phyloP scores from a whole-genome alignment of 1,140 invertebrate genomes.

The Orius insidiosus region DNA sequence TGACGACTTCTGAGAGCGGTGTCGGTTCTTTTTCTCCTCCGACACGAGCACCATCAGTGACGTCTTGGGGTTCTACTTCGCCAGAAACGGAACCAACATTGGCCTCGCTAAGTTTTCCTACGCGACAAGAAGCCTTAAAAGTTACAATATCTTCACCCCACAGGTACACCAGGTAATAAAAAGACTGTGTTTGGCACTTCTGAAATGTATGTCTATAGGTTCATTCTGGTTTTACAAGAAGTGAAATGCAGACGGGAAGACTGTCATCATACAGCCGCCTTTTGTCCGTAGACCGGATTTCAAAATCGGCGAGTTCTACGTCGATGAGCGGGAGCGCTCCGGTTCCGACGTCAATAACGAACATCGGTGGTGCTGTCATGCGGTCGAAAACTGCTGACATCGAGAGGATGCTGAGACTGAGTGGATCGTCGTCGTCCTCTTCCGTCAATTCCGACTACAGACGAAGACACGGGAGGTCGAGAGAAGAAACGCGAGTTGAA shows the following conservation, averaged over 20 bases:
- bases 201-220: too few relatives aligned
- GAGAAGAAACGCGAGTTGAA: too few relatives aligned
- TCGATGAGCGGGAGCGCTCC: conserved; percentile 10
- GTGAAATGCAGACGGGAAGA: too few relatives aligned
- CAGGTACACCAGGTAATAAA: conserved; percentile 31
- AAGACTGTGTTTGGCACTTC: too few relatives aligned
- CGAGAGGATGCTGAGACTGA: conserved; percentile 35
- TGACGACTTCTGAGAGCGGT: conserved; percentile 10
- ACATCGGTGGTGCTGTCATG: conserved; percentile 44
- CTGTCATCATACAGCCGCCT: neutral
- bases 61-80: conserved; percentile 9
- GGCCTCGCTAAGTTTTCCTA: conserved; percentile 8
- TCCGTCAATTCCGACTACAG: conserved; percentile 15
- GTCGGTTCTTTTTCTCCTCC: conserved; percentile 11
- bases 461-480: too few relatives aligned
- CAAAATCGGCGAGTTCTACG: conserved; percentile 17
- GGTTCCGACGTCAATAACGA: conserved; percentile 36
- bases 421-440: conserved; percentile 7
- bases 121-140: conserved; percentile 23
- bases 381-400: conserved; percentile 48
- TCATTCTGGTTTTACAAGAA: too few relatives aligned
- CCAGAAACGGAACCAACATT: conserved; percentile 10
- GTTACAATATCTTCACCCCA: conserved; percentile 37
- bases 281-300: conserved; percentile 9
- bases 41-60: conserved; percentile 2